A percentile compares a stretch with the other conserved stretches of the same genome.
Conservation (phyloP, 2,888 invertebrate species). For the Mechanitis mazaeus region DNA sequence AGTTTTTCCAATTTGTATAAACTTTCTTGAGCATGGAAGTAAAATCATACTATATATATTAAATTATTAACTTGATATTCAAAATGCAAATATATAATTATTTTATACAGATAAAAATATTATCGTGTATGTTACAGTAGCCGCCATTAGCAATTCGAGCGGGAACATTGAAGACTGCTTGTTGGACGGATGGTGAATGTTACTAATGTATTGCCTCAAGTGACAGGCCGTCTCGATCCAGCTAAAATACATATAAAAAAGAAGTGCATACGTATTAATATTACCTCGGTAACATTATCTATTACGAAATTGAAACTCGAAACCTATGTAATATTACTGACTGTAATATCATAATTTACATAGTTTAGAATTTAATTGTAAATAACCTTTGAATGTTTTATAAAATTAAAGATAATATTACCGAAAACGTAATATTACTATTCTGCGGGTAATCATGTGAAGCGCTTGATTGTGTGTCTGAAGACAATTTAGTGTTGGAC, state of each 20-base stretch:
- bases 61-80: too few species aligned
- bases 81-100: neutral
- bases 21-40: constrained; percentile 1
- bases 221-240: constrained; percentile 30
- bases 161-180: constrained; percentile 56
- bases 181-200: constrained; percentile 37
- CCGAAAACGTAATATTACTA: constrained; percentile 37
- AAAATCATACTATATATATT: neutral
- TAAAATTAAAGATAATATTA: constrained; percentile 20
- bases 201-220: constrained; percentile 24
- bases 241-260: constrained; percentile 39
- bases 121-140: constrained; percentile 47
- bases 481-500: constrained; percentile 61
- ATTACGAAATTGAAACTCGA: constrained; percentile 22
- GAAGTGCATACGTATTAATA: constrained; percentile 35
- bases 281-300: constrained; percentile 35
- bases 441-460: constrained; percentile 50
- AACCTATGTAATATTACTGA: constrained; percentile 7
- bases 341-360: constrained; percentile 4
- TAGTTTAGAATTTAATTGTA: neutral
- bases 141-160: constrained; percentile 67
- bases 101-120: constrained; percentile 1
- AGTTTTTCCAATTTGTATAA: constrained; percentile 3
- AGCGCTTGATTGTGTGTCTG: constrained; percentile 56
- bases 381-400: constrained; percentile 3